Evolutionary conservation across 2,888 invertebrate species (phyloP).

Genomic region (Heteromurus nitidus): DNA sequence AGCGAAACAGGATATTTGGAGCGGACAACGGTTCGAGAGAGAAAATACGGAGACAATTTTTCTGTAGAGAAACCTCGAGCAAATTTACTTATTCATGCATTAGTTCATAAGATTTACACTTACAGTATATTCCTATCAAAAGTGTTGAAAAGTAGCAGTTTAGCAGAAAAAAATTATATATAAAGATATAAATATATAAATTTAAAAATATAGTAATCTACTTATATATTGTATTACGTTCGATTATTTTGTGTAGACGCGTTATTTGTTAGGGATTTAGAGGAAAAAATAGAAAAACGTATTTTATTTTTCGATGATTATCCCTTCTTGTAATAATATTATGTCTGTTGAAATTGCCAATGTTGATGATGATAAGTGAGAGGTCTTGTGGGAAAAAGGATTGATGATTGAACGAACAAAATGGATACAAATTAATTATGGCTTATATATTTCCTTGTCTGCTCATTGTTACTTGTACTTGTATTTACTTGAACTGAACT

Average conservation of each 20-base stretch:
- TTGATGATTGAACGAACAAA: not conserved
- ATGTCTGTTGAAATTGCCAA: not conserved
- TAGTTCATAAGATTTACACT: no score
- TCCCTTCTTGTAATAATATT: not conserved
- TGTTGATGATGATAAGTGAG: not conserved
- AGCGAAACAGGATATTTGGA: no score
- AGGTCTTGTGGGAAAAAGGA: not conserved
- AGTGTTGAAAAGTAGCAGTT: not conserved
- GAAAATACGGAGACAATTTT: no score
- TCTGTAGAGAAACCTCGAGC: no score
- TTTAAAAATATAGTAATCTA: no score
- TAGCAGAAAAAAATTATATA: not conserved
- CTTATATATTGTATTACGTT: not conserved
- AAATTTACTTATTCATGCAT: no score
- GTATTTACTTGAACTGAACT: not conserved
- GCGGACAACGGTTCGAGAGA: no score
- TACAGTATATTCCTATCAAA: not conserved
- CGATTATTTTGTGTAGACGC: not conserved
- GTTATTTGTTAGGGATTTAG: not conserved
- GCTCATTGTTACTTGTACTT: not conserved
- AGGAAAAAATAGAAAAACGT: not conserved
- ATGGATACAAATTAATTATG: not conserved
- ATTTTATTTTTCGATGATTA: conserved; percentile 4
- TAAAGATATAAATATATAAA: not conserved
- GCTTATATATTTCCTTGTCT: not conserved